Evolutionary conservation across 2,888 invertebrate genomes (phyloP).

Genomic region (Lordiphosa andalusiaca): DNA sequence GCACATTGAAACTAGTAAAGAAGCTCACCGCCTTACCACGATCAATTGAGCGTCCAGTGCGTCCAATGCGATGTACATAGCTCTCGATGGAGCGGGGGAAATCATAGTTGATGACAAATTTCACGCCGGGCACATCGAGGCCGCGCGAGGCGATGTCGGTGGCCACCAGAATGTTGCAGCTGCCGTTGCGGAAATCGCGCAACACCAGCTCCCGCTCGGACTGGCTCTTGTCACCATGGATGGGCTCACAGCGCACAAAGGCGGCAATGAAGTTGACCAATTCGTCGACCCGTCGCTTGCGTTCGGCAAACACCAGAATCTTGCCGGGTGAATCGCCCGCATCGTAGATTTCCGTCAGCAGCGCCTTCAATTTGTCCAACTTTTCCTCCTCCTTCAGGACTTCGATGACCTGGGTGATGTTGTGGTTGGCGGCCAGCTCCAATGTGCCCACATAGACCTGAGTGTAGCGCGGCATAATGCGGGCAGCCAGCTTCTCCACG

Average conservation of each 20-base stretch:
- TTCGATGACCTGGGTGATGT: slow-evolving; percentile 89
- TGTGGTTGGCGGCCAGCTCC: slow-evolving; percentile 92
- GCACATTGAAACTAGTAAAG: neutral
- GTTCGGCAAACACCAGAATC: slow-evolving; percentile 93
- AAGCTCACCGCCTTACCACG: slow-evolving; percentile 4
- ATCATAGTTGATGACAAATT: slow-evolving; percentile 93
- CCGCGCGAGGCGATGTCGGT: slow-evolving; percentile 97
- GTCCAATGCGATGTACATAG: slow-evolving; percentile 92
- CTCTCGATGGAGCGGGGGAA: slow-evolving; percentile 96
- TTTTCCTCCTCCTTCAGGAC: slow-evolving; percentile 86
- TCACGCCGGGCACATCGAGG: slow-evolving; percentile 92
- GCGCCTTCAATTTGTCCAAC: slow-evolving; percentile 14
- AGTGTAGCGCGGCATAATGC: slow-evolving; percentile 92
- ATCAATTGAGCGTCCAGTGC: slow-evolving; percentile 87
- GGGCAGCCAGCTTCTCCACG: slow-evolving; percentile 89
- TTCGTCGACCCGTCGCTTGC: slow-evolving; percentile 90
- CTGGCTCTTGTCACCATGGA: slow-evolving; percentile 90
- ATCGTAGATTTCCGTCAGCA: slow-evolving; percentile 86
- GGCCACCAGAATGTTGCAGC: slow-evolving; percentile 82
- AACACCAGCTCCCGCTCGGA: slow-evolving; percentile 84
- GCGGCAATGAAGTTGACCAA: slow-evolving; percentile 84
- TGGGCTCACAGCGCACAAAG: slow-evolving; percentile 81
- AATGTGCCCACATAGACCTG: slow-evolving; percentile 91
- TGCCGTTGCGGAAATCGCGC: slow-evolving; percentile 1
- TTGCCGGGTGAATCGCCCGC: slow-evolving; percentile 86